Conservation (phyloP, 1,140 invertebrate genomes). For the Carposina sasakii region DNA sequence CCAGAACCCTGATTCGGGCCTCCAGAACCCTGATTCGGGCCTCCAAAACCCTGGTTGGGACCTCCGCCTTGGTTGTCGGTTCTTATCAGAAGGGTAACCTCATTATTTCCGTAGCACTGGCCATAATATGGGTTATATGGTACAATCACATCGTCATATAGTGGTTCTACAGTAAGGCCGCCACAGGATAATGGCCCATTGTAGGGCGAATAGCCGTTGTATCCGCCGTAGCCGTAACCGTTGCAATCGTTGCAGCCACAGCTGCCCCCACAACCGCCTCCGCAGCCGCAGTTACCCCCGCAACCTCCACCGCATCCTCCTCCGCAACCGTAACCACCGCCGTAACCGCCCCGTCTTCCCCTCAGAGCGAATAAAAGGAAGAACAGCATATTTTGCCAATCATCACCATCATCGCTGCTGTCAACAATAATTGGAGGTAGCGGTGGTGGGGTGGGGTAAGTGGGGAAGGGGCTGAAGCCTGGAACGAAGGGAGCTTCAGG, state of each 20-base stretch:
- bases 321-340: conserved; percentile 9
- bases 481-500: conserved; percentile 15
- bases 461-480: conserved; percentile 13
- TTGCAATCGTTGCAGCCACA: neutral
- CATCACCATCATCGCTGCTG: conserved; percentile 27
- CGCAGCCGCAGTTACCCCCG: neutral
- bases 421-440: conserved; percentile 30
- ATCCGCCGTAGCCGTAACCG: conserved; percentile 14
- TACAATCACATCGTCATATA: too few relatives aligned
- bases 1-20: too few relatives aligned
- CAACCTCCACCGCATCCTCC: conserved; percentile 2
- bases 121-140: too few relatives aligned
- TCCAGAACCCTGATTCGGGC: too few relatives aligned
- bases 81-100: too few relatives aligned
- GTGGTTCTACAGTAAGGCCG: too few relatives aligned
- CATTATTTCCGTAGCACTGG: too few relatives aligned
- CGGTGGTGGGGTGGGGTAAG: too few relatives aligned
- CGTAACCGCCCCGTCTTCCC: conserved; percentile 17
- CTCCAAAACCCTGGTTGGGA: too few relatives aligned
- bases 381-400: conserved; percentile 35
- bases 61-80: too few relatives aligned
- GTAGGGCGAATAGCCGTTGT: too few relatives aligned
- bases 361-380: conserved; percentile 37
- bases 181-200: too few relatives aligned
- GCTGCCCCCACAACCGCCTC: neutral